These are phyloP conservation scores for Promerops cafer DNA, from an alignment of 2,113 vertebrate species.

Conservation along the genomic window DNA sequence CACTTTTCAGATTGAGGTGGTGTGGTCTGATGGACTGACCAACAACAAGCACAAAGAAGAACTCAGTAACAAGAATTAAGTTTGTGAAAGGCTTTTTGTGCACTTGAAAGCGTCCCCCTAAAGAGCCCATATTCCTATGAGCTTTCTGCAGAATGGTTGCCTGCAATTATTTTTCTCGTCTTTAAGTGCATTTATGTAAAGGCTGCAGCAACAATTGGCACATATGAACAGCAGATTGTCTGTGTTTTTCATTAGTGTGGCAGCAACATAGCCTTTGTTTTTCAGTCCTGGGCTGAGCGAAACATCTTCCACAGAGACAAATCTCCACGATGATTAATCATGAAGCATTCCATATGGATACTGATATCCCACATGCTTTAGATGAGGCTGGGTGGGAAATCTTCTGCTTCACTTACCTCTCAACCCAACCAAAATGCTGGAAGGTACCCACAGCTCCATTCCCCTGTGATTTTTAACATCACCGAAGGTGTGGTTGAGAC, in stretches of 20 bases:
- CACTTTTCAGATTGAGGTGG: neutral
- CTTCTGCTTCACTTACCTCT: neutral
- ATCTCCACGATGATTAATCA: slow-evolving; percentile 23
- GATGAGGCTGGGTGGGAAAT: slow-evolving; percentile 46
- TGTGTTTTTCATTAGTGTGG: slow-evolving; percentile 61
- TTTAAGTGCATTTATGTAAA: slow-evolving; percentile 6
- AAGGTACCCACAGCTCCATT: neutral
- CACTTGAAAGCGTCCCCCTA: neutral
- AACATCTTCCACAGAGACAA: slow-evolving; percentile 51
- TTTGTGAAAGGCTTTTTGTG: neutral
- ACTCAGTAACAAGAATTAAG: neutral
- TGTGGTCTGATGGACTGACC: neutral
- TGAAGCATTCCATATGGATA: slow-evolving; percentile 55
- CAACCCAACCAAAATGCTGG: neutral
- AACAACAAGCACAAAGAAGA: neutral
- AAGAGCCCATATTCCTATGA: neutral
- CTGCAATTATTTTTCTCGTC: slow-evolving; percentile 26
- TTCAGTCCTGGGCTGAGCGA: slow-evolving; percentile 8
- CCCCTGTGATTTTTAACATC: neutral
- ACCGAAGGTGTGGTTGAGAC: neutral
- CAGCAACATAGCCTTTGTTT: slow-evolving; percentile 61
- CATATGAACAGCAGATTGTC: slow-evolving; percentile 65
- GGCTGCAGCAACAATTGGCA: slow-evolving; percentile 35
- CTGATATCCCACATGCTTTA: slow-evolving; percentile 43
- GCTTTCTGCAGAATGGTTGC: neutral